Evolutionary conservation across 2,797 vertebrate species (phyloP).

Genomic region (Cottoperca gobio): DNA sequence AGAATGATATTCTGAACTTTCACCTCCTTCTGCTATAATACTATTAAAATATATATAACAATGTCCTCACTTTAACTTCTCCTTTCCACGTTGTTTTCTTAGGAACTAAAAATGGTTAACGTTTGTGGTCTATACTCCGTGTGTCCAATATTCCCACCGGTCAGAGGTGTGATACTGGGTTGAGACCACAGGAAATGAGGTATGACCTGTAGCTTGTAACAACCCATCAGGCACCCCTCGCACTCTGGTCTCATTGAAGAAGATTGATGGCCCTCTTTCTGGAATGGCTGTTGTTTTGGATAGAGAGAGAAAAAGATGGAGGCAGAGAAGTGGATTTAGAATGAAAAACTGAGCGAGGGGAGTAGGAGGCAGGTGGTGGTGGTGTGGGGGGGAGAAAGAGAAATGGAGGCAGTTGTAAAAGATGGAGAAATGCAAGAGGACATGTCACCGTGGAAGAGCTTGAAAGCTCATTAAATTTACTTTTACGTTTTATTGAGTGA

Average conservation of each 20-base stretch:
- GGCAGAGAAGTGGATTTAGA: slow-evolving; percentile 61
- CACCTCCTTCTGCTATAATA: not conserved
- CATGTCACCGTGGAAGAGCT: slow-evolving; percentile 64
- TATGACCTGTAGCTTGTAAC: slow-evolving; percentile 40
- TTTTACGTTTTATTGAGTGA: slow-evolving; percentile 66
- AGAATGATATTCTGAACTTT: not conserved
- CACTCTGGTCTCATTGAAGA: slow-evolving; percentile 74
- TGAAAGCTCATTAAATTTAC: slow-evolving; percentile 67
- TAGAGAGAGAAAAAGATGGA: slow-evolving; percentile 63
- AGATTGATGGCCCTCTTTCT: slow-evolving; percentile 79
- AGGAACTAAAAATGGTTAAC: not conserved
- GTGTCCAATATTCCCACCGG: slow-evolving; percentile 13
- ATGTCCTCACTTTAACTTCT: not conserved
- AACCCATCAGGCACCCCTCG: slow-evolving; percentile 57
- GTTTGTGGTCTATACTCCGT: not conserved
- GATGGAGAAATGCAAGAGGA: slow-evolving; percentile 53
- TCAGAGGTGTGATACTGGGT: slow-evolving; percentile 14
- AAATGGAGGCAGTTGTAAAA: slow-evolving; percentile 63
- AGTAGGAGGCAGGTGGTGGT: not conserved
- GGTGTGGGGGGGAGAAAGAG: not conserved
- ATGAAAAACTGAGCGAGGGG: slow-evolving; percentile 51
- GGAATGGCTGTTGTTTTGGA: slow-evolving; percentile 77
- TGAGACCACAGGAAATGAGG: slow-evolving; percentile 57
- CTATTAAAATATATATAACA: not conserved
- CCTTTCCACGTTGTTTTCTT: not conserved